These are phyloP conservation scores for Spea hammondii DNA, from an alignment of 2,797 vertebrate species.

Conservation along the genomic window DNA sequence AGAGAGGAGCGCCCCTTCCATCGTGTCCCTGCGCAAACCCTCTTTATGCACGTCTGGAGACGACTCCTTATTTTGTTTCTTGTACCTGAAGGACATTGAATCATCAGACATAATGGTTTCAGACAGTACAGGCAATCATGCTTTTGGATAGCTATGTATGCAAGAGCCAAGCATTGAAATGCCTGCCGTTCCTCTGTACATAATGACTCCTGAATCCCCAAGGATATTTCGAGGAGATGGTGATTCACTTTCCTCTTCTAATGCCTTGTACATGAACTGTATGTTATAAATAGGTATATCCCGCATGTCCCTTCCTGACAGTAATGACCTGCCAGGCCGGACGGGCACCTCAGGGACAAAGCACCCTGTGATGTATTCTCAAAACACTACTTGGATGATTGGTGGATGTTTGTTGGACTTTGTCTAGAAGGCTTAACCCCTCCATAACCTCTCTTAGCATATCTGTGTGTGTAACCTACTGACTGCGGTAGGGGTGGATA, in stretches of 20 bases:
- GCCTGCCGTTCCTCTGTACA: slow-evolving; percentile 59
- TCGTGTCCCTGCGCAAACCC: slow-evolving; percentile 55
- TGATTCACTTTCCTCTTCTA: slow-evolving; percentile 56
- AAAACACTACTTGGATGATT: slow-evolving; percentile 71
- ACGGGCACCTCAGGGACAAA: slow-evolving; percentile 57
- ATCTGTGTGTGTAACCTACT: slow-evolving; percentile 11
- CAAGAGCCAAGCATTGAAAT: slow-evolving; percentile 73
- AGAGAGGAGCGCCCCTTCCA: slow-evolving; percentile 58
- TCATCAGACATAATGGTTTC: slow-evolving; percentile 51
- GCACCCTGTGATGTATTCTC: slow-evolving; percentile 60
- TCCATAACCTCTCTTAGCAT: slow-evolving; percentile 58
- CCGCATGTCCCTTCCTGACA: slow-evolving; percentile 57
- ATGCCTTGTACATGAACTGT: slow-evolving; percentile 66
- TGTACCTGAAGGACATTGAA: slow-evolving; percentile 9
- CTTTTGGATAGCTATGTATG: slow-evolving; percentile 69
- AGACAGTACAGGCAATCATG: slow-evolving; percentile 59
- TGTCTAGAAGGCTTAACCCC: slow-evolving; percentile 57
- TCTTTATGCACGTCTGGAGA: slow-evolving; percentile 65
- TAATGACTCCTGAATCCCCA: slow-evolving; percentile 19
- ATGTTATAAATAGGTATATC: slow-evolving; percentile 59
- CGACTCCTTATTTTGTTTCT: slow-evolving; percentile 33
- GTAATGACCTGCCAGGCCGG: slow-evolving; percentile 54
- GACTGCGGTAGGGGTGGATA: neutral
- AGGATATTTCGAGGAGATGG: slow-evolving; percentile 57
- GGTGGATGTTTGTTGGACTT: slow-evolving; percentile 60